These are phyloP conservation scores for Aselliscus stoliczkanus DNA, from an alignment of 2,797 vertebrate genomes.

Conservation along the genomic window DNA sequence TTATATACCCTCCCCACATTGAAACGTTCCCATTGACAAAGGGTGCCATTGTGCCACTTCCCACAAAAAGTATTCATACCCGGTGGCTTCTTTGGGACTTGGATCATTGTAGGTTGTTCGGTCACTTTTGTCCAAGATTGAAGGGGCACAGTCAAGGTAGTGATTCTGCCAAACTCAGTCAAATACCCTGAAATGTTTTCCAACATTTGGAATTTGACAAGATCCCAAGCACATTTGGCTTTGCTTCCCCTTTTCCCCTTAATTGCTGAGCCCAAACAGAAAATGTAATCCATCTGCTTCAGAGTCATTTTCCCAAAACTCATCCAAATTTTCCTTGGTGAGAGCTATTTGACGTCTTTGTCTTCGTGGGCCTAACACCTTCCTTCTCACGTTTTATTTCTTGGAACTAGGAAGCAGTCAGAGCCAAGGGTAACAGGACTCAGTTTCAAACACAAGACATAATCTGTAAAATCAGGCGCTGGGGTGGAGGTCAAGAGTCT, in stretches of 20 bases:
- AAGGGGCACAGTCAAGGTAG: not conserved
- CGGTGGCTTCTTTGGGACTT: not conserved
- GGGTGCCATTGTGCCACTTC: not conserved
- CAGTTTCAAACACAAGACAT: not conserved
- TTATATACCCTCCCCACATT: not conserved
- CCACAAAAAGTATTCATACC: not conserved
- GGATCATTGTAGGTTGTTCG: not conserved
- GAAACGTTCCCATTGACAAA: not conserved
- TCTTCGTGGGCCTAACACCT: constrained; percentile 46
- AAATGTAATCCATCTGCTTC: constrained; percentile 60
- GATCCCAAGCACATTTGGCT: constrained; percentile 54
- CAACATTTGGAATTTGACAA: constrained; percentile 48
- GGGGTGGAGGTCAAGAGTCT: not conserved
- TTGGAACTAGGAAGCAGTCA: constrained; percentile 24
- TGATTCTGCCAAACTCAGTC: constrained; percentile 30
- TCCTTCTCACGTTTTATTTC: constrained; percentile 50
- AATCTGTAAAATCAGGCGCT: constrained; percentile 4
- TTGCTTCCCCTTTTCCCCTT: not conserved
- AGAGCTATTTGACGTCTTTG: constrained; percentile 35
- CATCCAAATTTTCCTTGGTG: constrained; percentile 50
- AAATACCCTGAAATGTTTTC: constrained; percentile 51
- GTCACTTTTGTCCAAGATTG: constrained; percentile 7
- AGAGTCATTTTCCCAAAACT: constrained; percentile 44
- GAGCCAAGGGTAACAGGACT: constrained; percentile 34
- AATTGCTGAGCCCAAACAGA: constrained; percentile 56